Evolutionary conservation across 2,113 vertebrate species (phyloP).

Genomic region (Rhinopomastus cyanomelas): DNA sequence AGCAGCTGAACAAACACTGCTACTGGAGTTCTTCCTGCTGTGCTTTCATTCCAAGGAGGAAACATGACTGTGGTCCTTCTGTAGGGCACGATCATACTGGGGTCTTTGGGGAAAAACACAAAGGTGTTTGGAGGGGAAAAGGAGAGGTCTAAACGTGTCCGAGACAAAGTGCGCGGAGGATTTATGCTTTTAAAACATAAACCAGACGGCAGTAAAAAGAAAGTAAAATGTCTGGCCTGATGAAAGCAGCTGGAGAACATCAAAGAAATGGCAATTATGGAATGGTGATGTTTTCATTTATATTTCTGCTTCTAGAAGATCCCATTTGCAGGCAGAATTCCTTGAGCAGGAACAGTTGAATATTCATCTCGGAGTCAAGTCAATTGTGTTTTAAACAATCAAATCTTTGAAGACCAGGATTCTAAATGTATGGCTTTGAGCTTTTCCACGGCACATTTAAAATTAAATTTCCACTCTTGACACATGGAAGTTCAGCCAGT

Average conservation of each 20-base stretch:
- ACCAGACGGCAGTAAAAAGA: background rate
- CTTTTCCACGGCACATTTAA: background rate
- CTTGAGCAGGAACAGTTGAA: background rate
- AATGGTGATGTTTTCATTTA: background rate
- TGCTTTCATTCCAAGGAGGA: background rate
- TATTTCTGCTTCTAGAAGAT: background rate
- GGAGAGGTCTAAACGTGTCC: background rate
- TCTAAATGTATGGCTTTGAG: background rate
- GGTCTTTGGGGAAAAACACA: fast-evolving
- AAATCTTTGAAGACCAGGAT: background rate
- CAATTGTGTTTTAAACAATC: background rate
- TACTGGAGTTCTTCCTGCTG: conserved; percentile 8
- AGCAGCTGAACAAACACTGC: conserved; percentile 52
- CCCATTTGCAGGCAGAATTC: background rate
- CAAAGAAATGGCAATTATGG: background rate
- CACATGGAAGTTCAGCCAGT: background rate
- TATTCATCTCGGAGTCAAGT: background rate
- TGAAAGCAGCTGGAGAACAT: background rate
- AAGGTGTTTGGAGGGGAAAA: background rate
- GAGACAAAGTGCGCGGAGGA: background rate
- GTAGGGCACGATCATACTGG: background rate
- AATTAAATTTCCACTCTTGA: background rate
- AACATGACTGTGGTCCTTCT: background rate
- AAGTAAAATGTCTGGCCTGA: background rate
- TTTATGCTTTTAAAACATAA: background rate